Evolutionary conservation across 1,140 invertebrate genomes (phyloP), one percentile per base, ranked within the genome.

Genomic region (Drosophila neocordata): DNA sequence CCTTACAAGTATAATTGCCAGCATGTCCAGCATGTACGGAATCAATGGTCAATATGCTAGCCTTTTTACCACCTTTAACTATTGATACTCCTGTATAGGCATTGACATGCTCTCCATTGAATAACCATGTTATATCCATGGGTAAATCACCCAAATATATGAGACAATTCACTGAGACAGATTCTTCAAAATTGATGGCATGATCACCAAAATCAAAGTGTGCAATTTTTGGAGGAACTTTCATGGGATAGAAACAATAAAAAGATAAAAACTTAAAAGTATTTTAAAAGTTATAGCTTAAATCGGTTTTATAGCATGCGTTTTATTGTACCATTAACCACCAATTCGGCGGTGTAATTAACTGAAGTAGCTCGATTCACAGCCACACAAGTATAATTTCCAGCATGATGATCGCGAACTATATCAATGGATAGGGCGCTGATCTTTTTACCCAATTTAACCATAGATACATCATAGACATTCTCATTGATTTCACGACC

Each of bases 141-240:
- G 97, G 96, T 73, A 95, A 92, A 91, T 97, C 96, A 35, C 97
- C 97, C 91, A 97, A 96, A 69, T 95, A 94, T 15, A 98, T 95
- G 35, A 95, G 94, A 92, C 97, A 99, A 48, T 94, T 94, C 34
- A 96, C 93, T 5, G 94, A 95, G 24, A 94, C 94, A 65, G 95
- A 94, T 82, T 96, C 95, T 41, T 95, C 95, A 70, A 95, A 94
- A 89, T 95, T 94, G 0, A 94, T 84, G 15, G 94, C 93, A 67
- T 95, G 94, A 68, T 93, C 93, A 41, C 94, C 94, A 77, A 95
- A 95, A 79, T 94, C 92, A 80, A 95, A 95, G 44, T 94, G 94
- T 53, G 94, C 93, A 90, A 96, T 95, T 92, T 95, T 94, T n/a
- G 95, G 95, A 71, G 94, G 93, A 90, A 96, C 95, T 79, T 9